Base-by-base conservation (phyloP, 2,113 vertebrate genomes). In the Plectropomus leopardus region DNA sequence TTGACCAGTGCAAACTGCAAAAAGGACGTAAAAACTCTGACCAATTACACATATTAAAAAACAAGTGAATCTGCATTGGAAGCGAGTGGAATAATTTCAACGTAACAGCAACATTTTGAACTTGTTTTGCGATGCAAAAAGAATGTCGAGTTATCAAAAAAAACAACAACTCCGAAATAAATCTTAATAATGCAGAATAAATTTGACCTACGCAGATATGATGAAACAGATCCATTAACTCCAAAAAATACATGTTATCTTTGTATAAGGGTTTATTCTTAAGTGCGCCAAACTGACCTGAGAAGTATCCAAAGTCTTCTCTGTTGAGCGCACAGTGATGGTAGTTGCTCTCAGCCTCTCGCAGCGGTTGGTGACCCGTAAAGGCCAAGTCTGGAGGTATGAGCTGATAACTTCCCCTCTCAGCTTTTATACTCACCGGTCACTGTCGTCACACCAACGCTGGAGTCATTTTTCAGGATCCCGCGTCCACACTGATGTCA, bases 391-490 rank as follows among this genome's bases (percentile, higher is more conserved):
- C 83, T 88, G 67, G 65, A 91, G 85, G 82, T 90, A 84, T 92
- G 94, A 89, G 76, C 71, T 4, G 86, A 88, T 71, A 90, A 84
- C 86, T 78, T 91, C 65, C 72, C 17, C 28, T 70, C 85, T 73
- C 76, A 21, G 88, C 60, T 61, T 95, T 95, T 96, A 95, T 94
- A 95, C 90, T 11, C 15, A 63, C 70, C n/a, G 68, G 44, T 65
- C 89, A 73, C 86, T 93, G 90, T 82, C 92, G 92, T 94, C 93
- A 96, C 94, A 89, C 93, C 79, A 58, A 84, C 91, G 89, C 80
- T 77, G 90, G 94, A 92, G 90, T 94, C 87, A 92, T 92, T 86
- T 88, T 86, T 92, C 82, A 90, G 91, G 82, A 92, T 85, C 86
- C 68, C 82, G 90, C 86, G 63, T 91, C 82, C 81, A 30, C 75